Percentiles rank a stretch among this genome's conserved stretches.
Conservation (phyloP, 2,888 invertebrate species). For the Spodoptera picta region DNA sequence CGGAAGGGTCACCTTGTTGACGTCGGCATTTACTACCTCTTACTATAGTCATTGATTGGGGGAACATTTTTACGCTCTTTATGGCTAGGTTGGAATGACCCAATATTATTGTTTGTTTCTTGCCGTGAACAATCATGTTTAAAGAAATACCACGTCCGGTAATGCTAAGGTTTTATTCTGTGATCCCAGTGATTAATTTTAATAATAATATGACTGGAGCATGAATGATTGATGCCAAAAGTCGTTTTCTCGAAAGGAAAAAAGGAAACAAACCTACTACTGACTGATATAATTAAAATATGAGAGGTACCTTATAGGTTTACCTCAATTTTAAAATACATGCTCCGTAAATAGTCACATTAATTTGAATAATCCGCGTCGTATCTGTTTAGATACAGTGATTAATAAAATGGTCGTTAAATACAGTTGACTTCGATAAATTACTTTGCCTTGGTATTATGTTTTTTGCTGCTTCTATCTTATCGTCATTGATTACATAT, state of each 20-base stretch:
- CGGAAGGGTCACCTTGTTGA: slow-evolving; percentile 70
- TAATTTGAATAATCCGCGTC: slow-evolving; percentile 15
- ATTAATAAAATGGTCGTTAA: slow-evolving; percentile 9
- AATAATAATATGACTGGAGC: no score
- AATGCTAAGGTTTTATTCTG: background rate
- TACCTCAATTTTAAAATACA: slow-evolving; percentile 2
- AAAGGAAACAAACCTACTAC: background rate
- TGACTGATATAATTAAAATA: background rate
- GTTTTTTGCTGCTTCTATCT: slow-evolving; percentile 39
- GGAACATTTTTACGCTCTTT: slow-evolving; percentile 10
- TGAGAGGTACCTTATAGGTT: background rate
- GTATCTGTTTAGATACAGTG: slow-evolving; percentile 6
- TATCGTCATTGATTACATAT: slow-evolving; percentile 53
- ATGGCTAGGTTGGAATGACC: slow-evolving; percentile 13
- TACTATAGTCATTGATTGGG: slow-evolving; percentile 25
- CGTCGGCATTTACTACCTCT: slow-evolving; percentile 58
- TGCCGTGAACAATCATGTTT: slow-evolving; percentile 17
- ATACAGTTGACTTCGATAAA: slow-evolving; percentile 6
- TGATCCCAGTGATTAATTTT: background rate
- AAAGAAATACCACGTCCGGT: slow-evolving; percentile 16
- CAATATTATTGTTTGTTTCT: slow-evolving; percentile 24
- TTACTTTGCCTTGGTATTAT: background rate
- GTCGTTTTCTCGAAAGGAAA: no score
- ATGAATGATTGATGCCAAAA: no score
- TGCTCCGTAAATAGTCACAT: slow-evolving; percentile 6